Evolutionary conservation across 2,113 vertebrate species (phyloP), one percentile per base, ranked within the genome.

Genomic region (Chrysemys picta): DNA sequence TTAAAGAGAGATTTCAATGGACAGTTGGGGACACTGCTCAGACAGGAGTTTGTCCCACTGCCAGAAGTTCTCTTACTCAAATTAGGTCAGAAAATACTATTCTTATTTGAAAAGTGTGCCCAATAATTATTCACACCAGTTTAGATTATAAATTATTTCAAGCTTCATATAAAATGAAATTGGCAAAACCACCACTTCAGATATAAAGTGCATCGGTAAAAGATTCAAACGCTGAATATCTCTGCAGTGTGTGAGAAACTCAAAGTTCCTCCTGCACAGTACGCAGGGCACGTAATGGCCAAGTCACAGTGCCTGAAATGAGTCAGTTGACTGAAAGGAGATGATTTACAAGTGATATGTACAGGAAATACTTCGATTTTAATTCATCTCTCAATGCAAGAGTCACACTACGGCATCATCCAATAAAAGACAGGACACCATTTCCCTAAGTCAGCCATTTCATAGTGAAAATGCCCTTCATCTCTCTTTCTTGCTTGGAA

Each of bases 121-220:
- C 47, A 89, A 94, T 86, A 95, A 95, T 96, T 91, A 90, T 86
- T 59, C 27, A 50, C 14, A 57, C 76, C 93, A 88, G 91, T 92
- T 87, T 76, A 87, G 93, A 91, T 79, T 79, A 90, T 85, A 89
- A 87, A 89, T 94, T 87, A 47, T 92, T 93, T 75, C 80, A 87
- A 93, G 95, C 84, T 81, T 94, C 82, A 50, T 45, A 82, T 22
- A 57, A 94, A 95, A 75, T 27, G 78, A 88, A 52, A 75, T 62
- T 80, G 53, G 22, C 6, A 29, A 53, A 90, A 80, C 75, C 17
- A 75, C 53, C 62, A 24, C 69, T 78, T 79, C 78, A 89, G 91
- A 87, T 93, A 92, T 50, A 88, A 88, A 95, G 65, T n/a, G 78
- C 6, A 21, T 87, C 91, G 88, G 88, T 94, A 89, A 95, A 88